phyloP scores from a whole-genome alignment of 2,888 invertebrate genomes.

The Cosmia trapezina region DNA sequence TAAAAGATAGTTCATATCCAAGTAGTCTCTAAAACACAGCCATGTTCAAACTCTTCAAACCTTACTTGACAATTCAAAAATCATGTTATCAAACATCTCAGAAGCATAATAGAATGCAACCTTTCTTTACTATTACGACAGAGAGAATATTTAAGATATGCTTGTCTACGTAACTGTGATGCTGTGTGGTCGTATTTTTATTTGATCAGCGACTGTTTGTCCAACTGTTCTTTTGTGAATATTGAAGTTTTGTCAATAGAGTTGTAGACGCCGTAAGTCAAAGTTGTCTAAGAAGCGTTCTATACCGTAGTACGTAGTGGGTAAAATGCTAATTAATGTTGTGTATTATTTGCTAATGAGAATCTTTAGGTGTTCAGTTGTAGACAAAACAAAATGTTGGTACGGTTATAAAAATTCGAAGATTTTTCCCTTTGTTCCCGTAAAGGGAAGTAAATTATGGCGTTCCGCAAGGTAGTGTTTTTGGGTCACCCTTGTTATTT shows the following conservation, averaged over 20 bases:
- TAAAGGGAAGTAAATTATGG: conserved; percentile 11
- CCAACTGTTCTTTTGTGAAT: conserved; percentile 68
- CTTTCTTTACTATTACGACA: conserved; percentile 58
- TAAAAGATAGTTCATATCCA: conserved; percentile 6
- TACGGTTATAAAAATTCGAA: not conserved
- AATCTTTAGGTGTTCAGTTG: conserved; percentile 1
- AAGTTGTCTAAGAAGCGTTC: conserved; percentile 27
- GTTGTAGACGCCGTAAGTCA: conserved; percentile 23
- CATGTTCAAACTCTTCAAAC: conserved; percentile 20
- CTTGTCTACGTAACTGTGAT: conserved; percentile 52
- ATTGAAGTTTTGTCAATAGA: conserved; percentile 57
- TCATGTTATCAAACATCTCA: conserved; percentile 58
- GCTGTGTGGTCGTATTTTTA: conserved; percentile 61
- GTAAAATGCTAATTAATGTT: conserved; percentile 25
- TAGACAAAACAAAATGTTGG: conserved; percentile 7
- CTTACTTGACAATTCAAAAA: conserved; percentile 45
- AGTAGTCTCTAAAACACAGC: conserved; percentile 11
- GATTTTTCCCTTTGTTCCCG: not conserved
- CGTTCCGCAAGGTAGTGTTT: conserved; percentile 38
- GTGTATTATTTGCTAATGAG: conserved; percentile 30
- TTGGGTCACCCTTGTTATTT: conserved; percentile 4
- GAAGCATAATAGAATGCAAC: conserved; percentile 54
- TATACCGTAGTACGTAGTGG: conserved; percentile 16
- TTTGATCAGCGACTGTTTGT: conserved; percentile 63
- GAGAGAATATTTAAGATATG: conserved; percentile 43